Base-by-base conservation (phyloP, 2,797 vertebrate species). In the Hyperoplus immaculatus region DNA sequence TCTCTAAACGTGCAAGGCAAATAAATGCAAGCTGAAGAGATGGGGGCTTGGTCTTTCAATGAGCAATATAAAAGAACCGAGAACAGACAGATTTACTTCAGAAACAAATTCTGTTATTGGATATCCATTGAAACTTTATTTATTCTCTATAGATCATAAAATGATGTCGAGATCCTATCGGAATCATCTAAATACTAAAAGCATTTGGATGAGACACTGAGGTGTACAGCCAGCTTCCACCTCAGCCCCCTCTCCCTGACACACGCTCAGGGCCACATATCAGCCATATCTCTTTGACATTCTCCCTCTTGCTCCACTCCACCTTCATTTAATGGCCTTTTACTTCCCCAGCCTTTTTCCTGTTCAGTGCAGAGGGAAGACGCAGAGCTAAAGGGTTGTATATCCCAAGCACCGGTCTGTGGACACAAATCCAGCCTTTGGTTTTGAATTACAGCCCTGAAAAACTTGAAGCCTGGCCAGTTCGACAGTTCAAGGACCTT, bases 401-500 rank as follows among this genome's bases (percentile, higher is more conserved):
- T 49, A 76, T 77, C 21, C 47, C 5, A 3, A 53, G 60, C 67
- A 61, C 55, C 41, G 21, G 55, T 41, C 57, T 47, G 38, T 46
- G 11, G 66, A 78, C 69, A 63, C 55, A 80, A 49, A 68, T 56
- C 29, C 50, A 18, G 50, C 46, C 50, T 8, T 10, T 14, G 21
- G 43, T 46, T 6, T 49, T 80, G 75, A 85, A 51, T 87, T 86
- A 85, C 62, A 69, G 62, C 78, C 75, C 50, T 3, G 41, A 54
- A 66, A 57, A 81, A 80, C 60, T 55, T 43, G 11, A 60, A 59
- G 62, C 75, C 77, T 21, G 69, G 63, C 67, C 29, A 65, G 49
- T 55, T 70, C 11, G 75, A 88, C 87, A 91, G 71, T 81, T 92
- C 86, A 93, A 94, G 88, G 93, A 88, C 83, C 91, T 82, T 78